A percentile compares a stretch with the other conserved stretches of the same genome.
Conservation (phyloP, 1,140 invertebrate species). For the Caenorhabditis brenneri region DNA sequence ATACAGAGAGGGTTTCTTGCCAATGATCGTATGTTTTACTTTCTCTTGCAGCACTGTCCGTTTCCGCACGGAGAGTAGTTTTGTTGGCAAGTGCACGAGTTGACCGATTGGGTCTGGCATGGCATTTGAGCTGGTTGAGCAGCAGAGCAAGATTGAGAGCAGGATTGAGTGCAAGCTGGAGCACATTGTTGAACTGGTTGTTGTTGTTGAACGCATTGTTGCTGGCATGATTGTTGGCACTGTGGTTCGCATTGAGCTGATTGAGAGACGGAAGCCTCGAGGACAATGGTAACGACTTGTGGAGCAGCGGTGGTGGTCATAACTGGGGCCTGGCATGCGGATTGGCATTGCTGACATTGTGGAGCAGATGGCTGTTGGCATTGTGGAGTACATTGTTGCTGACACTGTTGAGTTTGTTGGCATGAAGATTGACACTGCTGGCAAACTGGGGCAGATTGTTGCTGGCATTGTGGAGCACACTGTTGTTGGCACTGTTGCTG, state of each 20-base stretch:
- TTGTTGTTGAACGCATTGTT: conserved; percentile 49
- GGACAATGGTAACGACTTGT: background rate
- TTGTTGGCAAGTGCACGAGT: conserved; percentile 24
- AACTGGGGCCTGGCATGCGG: conserved; percentile 5
- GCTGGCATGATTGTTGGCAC: conserved; percentile 38
- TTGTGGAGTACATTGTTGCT: conserved; percentile 34
- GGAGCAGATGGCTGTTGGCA: conserved; percentile 31
- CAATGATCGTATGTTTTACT: background rate
- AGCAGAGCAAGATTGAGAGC: conserved; percentile 23
- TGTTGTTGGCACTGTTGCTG: conserved; percentile 45
- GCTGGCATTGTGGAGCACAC: conserved; percentile 39
- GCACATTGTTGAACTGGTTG: conserved; percentile 41
- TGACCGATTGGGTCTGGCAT: conserved; percentile 19
- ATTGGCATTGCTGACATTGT: conserved; percentile 44
- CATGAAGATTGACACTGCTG: conserved; percentile 44
- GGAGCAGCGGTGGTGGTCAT: conserved; percentile 21
- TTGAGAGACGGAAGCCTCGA: conserved; percentile 32
- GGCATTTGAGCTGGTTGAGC: conserved; percentile 13
- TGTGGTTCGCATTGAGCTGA: conserved; percentile 37
- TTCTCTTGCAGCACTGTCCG: conserved; percentile 42
- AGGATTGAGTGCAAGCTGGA: conserved; percentile 45
- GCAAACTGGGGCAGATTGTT: conserved; percentile 22
- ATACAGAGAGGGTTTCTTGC: background rate
- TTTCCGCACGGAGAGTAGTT: conserved; percentile 48
- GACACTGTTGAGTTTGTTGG: background rate